Evolutionary conservation across 2,113 vertebrate species (phyloP).

Genomic region (Cryptotis parvus): DNA sequence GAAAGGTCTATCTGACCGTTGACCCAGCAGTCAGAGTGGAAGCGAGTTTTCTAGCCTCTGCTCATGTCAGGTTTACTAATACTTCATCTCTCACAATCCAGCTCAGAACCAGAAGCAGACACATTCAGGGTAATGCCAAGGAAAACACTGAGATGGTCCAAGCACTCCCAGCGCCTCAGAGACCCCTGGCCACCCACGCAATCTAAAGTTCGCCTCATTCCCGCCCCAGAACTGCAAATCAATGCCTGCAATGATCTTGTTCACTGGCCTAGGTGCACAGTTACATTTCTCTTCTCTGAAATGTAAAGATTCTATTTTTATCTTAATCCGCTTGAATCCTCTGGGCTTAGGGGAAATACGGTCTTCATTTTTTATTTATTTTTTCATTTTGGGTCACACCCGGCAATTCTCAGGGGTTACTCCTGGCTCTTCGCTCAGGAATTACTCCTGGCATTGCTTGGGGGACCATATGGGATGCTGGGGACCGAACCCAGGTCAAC

Average conservation of each 20-base stretch:
- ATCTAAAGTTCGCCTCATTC: background rate
- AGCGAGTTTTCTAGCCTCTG: background rate
- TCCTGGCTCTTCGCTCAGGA: too few relatives aligned
- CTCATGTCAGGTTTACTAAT: background rate
- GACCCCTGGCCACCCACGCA: background rate
- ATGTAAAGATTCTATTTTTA: background rate
- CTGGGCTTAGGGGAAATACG: background rate
- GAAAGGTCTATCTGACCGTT: background rate
- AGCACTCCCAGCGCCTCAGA: background rate
- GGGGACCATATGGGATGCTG: too few relatives aligned
- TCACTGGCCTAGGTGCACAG: background rate
- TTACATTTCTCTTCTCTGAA: background rate
- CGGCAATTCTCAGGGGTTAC: too few relatives aligned
- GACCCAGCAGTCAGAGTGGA: background rate
- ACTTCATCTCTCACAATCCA: background rate
- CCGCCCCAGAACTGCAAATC: background rate
- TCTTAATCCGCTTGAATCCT: background rate
- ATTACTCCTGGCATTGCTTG: too few relatives aligned
- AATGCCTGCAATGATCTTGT: background rate
- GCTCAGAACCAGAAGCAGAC: background rate
- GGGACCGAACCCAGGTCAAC: too few relatives aligned
- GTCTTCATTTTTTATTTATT: background rate
- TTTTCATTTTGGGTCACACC: too few relatives aligned
- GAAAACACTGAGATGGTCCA: background rate
- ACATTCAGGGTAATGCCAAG: background rate